Evolutionary conservation across 2,888 invertebrate species (phyloP).

Genomic region (Rugalucina vietnamica): DNA sequence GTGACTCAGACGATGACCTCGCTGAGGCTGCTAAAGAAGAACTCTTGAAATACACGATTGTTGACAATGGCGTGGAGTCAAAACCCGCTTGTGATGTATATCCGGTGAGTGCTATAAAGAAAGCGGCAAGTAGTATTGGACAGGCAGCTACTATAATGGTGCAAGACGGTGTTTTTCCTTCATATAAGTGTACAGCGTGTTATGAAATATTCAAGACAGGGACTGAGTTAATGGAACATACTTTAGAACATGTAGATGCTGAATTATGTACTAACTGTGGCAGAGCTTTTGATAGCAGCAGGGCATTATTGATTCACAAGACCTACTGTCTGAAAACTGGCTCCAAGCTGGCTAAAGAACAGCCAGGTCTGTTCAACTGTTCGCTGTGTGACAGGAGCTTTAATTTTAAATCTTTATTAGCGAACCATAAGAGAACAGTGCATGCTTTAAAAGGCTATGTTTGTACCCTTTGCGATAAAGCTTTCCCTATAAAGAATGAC

Average conservation of each 20-base stretch:
- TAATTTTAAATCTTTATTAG: not conserved
- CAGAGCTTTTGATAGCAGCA: not conserved
- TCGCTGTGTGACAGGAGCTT: not conserved
- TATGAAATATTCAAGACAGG: not conserved
- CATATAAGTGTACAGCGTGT: not conserved
- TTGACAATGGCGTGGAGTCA: not conserved
- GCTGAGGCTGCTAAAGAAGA: not conserved
- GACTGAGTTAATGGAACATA: not conserved
- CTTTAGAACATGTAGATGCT: not conserved
- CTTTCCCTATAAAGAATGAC: not conserved
- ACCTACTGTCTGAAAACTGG: not conserved
- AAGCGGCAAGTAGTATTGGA: not conserved
- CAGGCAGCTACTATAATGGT: not conserved
- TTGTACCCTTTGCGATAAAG: not conserved
- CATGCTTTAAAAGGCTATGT: not conserved
- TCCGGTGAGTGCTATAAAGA: not conserved
- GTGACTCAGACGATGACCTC: not conserved
- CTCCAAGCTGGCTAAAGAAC: not conserved
- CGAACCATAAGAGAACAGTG: not conserved
- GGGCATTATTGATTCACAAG: not conserved
- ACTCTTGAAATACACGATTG: not conserved
- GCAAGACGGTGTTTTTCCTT: not conserved
- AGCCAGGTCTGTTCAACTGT: not conserved
- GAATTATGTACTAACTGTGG: not conserved
- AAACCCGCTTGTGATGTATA: not conserved